Evolutionary conservation across 64 coral and sea anemone species (phyloP).

Genomic region (Montipora cactus): DNA sequence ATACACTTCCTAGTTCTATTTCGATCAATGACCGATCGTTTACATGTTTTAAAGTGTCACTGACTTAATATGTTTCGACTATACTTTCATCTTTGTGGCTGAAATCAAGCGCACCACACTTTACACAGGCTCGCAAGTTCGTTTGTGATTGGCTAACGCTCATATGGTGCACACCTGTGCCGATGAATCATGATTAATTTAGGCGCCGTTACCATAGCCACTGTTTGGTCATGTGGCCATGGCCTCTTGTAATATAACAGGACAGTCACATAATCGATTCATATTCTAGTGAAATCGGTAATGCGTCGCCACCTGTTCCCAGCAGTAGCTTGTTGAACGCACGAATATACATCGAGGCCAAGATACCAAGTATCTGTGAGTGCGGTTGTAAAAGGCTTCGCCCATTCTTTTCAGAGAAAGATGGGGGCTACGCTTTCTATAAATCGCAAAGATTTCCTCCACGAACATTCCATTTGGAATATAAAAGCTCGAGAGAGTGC

Average conservation of each 20-base stretch:
- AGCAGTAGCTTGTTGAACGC: slow-evolving; percentile 52
- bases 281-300: slow-evolving; percentile 64
- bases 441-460: slow-evolving; percentile 80
- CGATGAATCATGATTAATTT: slow-evolving; percentile 33
- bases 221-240: slow-evolving; percentile 27
- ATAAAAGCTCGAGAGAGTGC: slow-evolving; percentile 78
- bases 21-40: slow-evolving; percentile 28
- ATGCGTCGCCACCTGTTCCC: slow-evolving; percentile 76
- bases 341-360: slow-evolving; percentile 5
- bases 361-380: slow-evolving; percentile 19
- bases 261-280: slow-evolving; percentile 77
- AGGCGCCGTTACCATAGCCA: slow-evolving; percentile 8
- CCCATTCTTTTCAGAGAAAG: slow-evolving; percentile 18
- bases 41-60: slow-evolving; percentile 26
- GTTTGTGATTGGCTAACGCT: neutral
- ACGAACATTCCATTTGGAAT: slow-evolving; percentile 87
- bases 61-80: slow-evolving; percentile 58
- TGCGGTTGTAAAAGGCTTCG: slow-evolving; percentile 3
- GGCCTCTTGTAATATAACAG: slow-evolving; percentile 34
- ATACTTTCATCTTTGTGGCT: neutral
- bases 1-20: slow-evolving; percentile 9
- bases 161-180: neutral
- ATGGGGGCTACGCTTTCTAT: slow-evolving; percentile 91
- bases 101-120: slow-evolving; percentile 25
- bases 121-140: neutral